phyloP scores from a whole-genome alignment of 2,113 vertebrate genomes.

The Bos javanicus region DNA sequence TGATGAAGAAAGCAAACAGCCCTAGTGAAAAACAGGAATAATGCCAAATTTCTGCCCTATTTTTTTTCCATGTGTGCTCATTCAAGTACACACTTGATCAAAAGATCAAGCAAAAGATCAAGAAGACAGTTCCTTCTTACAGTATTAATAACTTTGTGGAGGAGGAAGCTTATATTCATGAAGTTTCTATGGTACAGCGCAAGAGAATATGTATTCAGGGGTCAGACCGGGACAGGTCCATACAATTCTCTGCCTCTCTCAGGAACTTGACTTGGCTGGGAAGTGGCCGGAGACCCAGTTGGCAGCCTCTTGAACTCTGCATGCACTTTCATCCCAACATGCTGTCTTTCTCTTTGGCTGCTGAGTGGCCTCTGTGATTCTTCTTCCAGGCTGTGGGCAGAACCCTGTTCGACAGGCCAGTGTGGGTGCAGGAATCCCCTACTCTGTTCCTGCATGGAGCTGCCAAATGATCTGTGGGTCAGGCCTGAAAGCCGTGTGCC shows the following conservation, averaged over 20 bases:
- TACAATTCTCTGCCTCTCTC: neutral
- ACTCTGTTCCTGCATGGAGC: slow-evolving; percentile 91
- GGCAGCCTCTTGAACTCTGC: neutral
- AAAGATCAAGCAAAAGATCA: neutral
- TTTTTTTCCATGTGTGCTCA: neutral
- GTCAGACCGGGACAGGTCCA: neutral
- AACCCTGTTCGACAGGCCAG: slow-evolving; percentile 93
- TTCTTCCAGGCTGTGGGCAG: slow-evolving; percentile 90
- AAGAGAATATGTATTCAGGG: neutral
- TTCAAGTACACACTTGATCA: neutral
- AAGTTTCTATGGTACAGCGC: neutral
- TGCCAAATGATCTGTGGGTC: slow-evolving; percentile 99
- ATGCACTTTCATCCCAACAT: rapidly evolving
- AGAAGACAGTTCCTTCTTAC: neutral
- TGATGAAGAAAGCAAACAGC: neutral
- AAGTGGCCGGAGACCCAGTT: neutral
- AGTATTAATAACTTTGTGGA: neutral
- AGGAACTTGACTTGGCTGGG: neutral
- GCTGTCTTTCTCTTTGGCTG: neutral
- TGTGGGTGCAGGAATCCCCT: slow-evolving; percentile 90
- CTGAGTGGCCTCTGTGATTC: neutral
- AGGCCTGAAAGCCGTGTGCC: slow-evolving; percentile 93
- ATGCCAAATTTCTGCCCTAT: neutral
- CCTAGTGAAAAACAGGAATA: neutral
- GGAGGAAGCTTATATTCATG: neutral